These are phyloP conservation scores for Philonicus albiceps DNA, from an alignment of 2,888 invertebrate species.

Conservation along the genomic window DNA sequence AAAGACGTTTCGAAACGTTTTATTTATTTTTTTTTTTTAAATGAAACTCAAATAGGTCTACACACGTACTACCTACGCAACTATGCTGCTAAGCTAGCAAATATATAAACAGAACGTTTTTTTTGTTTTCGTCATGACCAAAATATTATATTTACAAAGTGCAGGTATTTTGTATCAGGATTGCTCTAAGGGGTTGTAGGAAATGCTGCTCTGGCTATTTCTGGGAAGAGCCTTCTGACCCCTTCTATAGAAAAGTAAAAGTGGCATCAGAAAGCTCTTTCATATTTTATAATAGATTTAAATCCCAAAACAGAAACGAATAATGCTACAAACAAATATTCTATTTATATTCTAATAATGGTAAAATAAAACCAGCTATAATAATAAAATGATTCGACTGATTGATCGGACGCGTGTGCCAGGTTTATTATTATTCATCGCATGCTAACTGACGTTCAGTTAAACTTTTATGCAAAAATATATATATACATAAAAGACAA, in stretches of 20 bases:
- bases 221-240: neutral
- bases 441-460: neutral
- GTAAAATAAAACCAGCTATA: neutral
- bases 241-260: neutral
- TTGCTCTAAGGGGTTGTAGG: neutral
- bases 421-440: neutral
- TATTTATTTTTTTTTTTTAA: neutral
- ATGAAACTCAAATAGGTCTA: neutral
- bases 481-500: neutral
- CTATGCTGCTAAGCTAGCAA: neutral
- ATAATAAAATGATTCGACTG: neutral
- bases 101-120: neutral
- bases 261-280: neutral
- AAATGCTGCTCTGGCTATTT: neutral
- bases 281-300: neutral
- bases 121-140: neutral
- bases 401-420: neutral
- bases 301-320: neutral
- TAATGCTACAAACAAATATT: neutral
- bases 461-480: neutral
- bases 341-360: neutral
- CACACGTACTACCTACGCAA: neutral
- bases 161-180: neutral
- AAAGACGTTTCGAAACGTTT: neutral
- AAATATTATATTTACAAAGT: neutral